phyloP scores from a whole-genome alignment of 2,113 vertebrate genomes.

The Ceratotherium simum region DNA sequence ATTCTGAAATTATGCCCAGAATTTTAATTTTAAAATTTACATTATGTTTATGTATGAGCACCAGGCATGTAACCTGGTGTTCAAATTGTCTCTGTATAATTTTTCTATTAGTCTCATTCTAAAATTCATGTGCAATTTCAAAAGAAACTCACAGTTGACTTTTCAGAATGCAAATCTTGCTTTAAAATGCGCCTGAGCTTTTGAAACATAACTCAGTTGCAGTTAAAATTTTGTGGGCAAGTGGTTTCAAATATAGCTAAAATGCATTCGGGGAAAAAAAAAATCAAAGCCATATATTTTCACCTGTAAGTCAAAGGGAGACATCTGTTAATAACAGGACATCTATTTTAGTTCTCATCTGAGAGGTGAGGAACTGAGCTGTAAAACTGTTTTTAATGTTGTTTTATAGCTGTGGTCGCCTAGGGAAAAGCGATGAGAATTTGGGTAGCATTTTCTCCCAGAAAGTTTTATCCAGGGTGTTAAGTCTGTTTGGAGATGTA shows the following conservation, averaged over 20 bases:
- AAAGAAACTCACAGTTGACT: conserved; percentile 65
- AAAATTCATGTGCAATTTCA: conserved; percentile 66
- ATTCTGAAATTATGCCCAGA: conserved; percentile 76
- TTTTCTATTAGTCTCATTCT: conserved; percentile 74
- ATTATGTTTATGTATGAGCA: conserved; percentile 80
- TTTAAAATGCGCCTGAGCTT: conserved; percentile 66
- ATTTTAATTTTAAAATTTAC: conserved; percentile 78
- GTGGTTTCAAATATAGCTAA: not conserved
- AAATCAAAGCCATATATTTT: not conserved
- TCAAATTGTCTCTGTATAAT: conserved; percentile 62
- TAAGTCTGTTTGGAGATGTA: not conserved
- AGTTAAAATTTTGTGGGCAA: conserved; percentile 49
- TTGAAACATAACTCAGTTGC: conserved; percentile 50
- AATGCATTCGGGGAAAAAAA: not conserved
- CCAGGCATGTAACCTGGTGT: conserved; percentile 60
- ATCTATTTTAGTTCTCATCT: conserved; percentile 16
- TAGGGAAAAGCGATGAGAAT: not conserved
- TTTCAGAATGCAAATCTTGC: conserved; percentile 72
- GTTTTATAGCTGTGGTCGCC: not conserved
- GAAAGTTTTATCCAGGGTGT: not conserved
- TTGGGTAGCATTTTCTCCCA: not conserved
- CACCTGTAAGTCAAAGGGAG: not conserved
- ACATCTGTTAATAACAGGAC: not conserved
- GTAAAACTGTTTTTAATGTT: conserved; percentile 46
- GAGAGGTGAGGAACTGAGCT: not conserved